phyloP scores from a whole-genome alignment of 2,113 vertebrate genomes.

The Pseudorasbora parva region DNA sequence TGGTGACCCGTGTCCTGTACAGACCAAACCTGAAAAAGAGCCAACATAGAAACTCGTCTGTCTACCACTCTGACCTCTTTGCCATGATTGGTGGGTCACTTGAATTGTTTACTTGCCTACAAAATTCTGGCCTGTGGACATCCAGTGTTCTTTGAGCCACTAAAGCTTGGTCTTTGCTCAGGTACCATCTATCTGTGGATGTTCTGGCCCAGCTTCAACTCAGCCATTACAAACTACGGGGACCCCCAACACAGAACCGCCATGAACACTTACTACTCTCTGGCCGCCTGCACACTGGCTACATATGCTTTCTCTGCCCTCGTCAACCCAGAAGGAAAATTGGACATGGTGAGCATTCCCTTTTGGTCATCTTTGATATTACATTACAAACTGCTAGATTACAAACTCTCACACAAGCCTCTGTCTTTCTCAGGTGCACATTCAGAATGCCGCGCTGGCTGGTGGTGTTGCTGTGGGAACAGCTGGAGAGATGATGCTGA shows the following conservation, averaged over 20 bases:
- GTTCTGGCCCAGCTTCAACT: constrained; percentile 97
- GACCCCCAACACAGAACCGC: constrained; percentile 82
- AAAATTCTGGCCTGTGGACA: neutral
- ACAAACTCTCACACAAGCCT: neutral
- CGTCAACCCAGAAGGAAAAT: constrained; percentile 74
- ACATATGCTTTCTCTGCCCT: constrained; percentile 81
- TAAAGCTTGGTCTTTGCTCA: constrained; percentile 56
- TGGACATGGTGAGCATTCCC: constrained; percentile 80
- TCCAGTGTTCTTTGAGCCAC: neutral
- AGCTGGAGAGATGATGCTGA: constrained; percentile 91
- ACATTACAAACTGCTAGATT: neutral
- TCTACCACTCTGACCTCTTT: constrained; percentile 84
- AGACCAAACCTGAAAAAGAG: constrained; percentile 75
- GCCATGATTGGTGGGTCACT: constrained; percentile 84
- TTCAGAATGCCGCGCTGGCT: constrained; percentile 90
- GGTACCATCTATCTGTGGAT: constrained; percentile 93
- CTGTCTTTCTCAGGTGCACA: constrained; percentile 79
- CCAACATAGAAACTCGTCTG: constrained; percentile 71
- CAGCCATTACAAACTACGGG: constrained; percentile 69
- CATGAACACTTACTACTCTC: constrained; percentile 89
- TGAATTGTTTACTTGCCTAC: neutral
- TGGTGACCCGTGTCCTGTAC: constrained; percentile 83
- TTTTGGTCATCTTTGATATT: constrained; percentile 11
- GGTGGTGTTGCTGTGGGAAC: constrained; percentile 85
- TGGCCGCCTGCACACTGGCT: constrained; percentile 83